Evolutionary conservation across 2,797 vertebrate genomes (phyloP), one percentile per base, ranked within the genome.

Genomic region (Pyrocephalus nanus): DNA sequence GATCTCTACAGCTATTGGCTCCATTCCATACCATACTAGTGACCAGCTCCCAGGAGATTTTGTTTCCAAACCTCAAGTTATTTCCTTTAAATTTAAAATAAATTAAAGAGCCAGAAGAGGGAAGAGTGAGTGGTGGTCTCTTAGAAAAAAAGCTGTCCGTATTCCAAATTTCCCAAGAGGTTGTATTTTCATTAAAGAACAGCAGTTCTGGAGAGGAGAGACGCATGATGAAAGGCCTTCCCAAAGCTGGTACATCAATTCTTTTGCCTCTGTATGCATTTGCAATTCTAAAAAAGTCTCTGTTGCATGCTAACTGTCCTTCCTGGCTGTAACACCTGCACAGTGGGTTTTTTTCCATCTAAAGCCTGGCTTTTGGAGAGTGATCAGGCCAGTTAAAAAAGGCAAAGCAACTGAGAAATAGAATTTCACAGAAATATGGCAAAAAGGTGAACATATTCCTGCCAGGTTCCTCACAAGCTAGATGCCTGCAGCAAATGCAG

Each of bases 31-130:
- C 81, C 71, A 43, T 73, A 57, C 38, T 65, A 57, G 57, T 38
- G 26, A 93, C 71, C 70, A 80, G 38, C 30, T 96, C 88, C 92
- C 92, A 74, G 54, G 88, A 90, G 92, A 69, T 48, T 6, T 89
- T 93, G 38, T 86, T 93, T 91, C 75, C 61, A 91, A 92, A 94
- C 81, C 84, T 92, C 86, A 95, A 79, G 75, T 72, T 94, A 93
- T 87, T 96, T 95, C 65, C 86, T 91, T 79, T 88, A 95, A 86
- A 88, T 87, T 67, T 93, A 89, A 83, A 43, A n/a, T 86, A 82
- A 93, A 91, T 79, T 89, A 87, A 83, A 65, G 50, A 92, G 50
- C 34, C 30, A 89, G 45, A 79, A 67, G 60, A 76, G 42, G 34
- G 38, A 64, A 86, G 79, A 83, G 17, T 32, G 47, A 86, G 30